These are phyloP conservation scores for Pemphigus obesinymphae DNA, from an alignment of 1,140 invertebrate species.

Conservation along the genomic window DNA sequence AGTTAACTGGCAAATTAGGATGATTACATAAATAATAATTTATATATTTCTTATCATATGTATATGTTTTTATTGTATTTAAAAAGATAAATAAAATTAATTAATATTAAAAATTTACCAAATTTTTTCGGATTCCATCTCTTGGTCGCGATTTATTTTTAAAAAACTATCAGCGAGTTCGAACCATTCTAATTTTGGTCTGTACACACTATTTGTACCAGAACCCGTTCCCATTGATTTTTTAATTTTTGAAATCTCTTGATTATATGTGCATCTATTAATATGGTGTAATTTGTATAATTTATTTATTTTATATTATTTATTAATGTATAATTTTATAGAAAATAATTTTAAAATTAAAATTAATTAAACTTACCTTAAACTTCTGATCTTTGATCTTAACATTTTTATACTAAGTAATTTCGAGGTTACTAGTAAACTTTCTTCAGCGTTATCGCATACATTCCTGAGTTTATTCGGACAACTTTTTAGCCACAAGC, in stretches of 20 bases:
- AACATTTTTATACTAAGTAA: not conserved
- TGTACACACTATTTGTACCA: not conserved
- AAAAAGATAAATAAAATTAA: no score
- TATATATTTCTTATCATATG: not conserved
- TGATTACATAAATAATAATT: not conserved
- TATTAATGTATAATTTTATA: no score
- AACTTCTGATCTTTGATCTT: not conserved
- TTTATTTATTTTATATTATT: no score
- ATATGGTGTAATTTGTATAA: no score
- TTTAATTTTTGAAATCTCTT: not conserved
- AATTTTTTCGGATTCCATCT: no score
- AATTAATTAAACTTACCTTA: not conserved
- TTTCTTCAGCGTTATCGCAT: not conserved
- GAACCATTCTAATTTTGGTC: not conserved
- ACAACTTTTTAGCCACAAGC: not conserved
- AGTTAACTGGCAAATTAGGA: not conserved
- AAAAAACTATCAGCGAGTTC: not conserved
- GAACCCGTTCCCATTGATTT: not conserved
- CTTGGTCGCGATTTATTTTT: not conserved
- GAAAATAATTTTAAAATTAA: no score
- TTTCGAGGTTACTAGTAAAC: not conserved
- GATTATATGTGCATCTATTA: not conserved
- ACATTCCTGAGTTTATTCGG: not conserved
- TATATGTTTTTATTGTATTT: not conserved
- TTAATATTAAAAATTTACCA: no score